These are phyloP conservation scores for Steatocranus sp. DNA, from an alignment of 2,797 vertebrate genomes.

Conservation along the genomic window DNA sequence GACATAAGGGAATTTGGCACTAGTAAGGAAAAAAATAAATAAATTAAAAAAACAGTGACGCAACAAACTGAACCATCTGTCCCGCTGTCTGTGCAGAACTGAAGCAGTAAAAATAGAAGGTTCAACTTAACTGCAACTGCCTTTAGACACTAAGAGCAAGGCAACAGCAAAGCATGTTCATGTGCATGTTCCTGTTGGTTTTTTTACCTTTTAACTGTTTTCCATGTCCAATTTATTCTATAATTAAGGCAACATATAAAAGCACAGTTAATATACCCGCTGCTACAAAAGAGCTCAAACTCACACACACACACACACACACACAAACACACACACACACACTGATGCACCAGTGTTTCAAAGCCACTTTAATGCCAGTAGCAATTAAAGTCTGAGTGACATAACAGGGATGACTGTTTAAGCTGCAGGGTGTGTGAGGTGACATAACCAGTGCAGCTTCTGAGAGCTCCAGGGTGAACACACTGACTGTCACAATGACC, in stretches of 20 bases:
- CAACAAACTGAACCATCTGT: conserved; percentile 57
- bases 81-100: conserved; percentile 17
- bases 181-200: background rate
- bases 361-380: background rate
- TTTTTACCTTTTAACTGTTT: background rate
- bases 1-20: conserved; percentile 20
- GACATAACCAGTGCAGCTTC: background rate
- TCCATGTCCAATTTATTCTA: background rate
- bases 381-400: conserved; percentile 25
- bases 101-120: conserved; percentile 2
- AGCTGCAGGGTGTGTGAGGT: conserved; percentile 10
- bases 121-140: background rate
- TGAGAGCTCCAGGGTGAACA: background rate
- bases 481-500: background rate
- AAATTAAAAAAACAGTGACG: conserved; percentile 7
- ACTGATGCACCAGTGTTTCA: background rate
- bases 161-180: background rate
- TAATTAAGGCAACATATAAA: background rate
- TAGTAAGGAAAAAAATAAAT: background rate
- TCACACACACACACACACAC: fast-evolving
- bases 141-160: background rate
- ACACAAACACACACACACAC: background rate
- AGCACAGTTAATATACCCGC: background rate
- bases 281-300: background rate
- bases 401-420: conserved; percentile 27